Conservation (phyloP, 2,113 vertebrate species). For the Xyrauchen texanus region DNA sequence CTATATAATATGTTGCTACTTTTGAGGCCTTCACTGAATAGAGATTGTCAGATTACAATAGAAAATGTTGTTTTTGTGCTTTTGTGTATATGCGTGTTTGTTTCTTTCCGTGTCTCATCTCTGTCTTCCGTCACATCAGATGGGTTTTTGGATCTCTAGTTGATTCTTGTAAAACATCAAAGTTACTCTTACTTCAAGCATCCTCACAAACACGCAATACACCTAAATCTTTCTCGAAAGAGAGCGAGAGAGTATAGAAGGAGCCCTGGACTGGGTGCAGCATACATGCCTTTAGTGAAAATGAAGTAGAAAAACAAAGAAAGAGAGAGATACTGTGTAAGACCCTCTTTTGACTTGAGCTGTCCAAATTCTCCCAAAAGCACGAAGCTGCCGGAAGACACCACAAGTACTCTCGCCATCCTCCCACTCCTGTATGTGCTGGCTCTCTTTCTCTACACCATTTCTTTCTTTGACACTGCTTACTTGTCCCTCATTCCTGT, state of each 20-base stretch:
- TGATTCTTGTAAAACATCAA: conserved; percentile 30
- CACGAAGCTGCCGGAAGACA: conserved; percentile 45
- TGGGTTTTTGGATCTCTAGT: conserved; percentile 26
- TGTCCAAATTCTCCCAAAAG: conserved; percentile 45
- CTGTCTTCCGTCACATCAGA: conserved; percentile 24
- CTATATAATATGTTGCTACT: neutral
- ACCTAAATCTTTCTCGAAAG: neutral
- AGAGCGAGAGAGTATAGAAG: neutral
- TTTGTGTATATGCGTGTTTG: conserved; percentile 9
- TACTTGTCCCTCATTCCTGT: conserved; percentile 18
- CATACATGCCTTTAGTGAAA: neutral
- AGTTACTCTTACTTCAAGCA: conserved; percentile 6
- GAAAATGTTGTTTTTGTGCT: conserved; percentile 3
- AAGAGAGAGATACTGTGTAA: conserved; percentile 32
- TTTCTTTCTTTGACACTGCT: conserved; percentile 25
- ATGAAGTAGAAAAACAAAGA: neutral
- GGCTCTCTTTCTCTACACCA: conserved; percentile 22
- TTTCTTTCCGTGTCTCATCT: conserved; percentile 14
- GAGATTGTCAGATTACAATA: conserved; percentile 10
- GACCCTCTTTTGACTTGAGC: conserved; percentile 33
- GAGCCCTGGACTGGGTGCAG: neutral
- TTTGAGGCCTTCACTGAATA: neutral
- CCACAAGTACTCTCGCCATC: conserved; percentile 47
- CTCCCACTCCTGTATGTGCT: conserved; percentile 65
- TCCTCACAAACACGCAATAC: conserved; percentile 10